Evolutionary conservation across 2,797 vertebrate species (phyloP).

Genomic region (Columba guinea): DNA sequence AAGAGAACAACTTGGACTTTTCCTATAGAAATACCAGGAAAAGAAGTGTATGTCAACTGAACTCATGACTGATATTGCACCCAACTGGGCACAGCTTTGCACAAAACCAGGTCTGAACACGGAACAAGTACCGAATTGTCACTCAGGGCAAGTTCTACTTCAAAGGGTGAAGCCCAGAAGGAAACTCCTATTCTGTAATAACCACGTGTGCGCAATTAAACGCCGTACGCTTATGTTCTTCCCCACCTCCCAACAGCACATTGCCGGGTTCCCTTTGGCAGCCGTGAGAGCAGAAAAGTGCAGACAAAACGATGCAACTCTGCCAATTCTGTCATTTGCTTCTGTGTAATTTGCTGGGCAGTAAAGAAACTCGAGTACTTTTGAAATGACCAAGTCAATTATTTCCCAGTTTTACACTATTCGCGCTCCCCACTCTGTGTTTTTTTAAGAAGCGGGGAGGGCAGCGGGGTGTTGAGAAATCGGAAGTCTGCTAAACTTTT

Average conservation of each 20-base stretch:
- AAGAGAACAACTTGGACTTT: not conserved
- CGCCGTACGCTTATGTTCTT: not conserved
- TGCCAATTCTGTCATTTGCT: not conserved
- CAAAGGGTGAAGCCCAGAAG: constrained; percentile 16
- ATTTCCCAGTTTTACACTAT: not conserved
- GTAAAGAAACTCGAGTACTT: not conserved
- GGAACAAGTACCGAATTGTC: constrained; percentile 5
- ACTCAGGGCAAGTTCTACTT: not conserved
- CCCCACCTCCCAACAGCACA: not conserved
- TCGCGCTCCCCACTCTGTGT: not conserved
- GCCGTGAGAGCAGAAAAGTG: not conserved
- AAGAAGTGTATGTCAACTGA: not conserved
- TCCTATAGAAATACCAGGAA: not conserved
- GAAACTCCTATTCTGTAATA: not conserved
- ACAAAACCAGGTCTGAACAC: constrained; percentile 39
- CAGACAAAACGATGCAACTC: not conserved
- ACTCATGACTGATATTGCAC: not conserved
- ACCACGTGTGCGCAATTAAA: not conserved
- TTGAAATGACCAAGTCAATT: not conserved
- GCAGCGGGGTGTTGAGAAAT: not conserved
- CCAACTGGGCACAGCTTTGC: not conserved
- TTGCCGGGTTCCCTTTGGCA: not conserved
- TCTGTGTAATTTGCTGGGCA: not conserved
- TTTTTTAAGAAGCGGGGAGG: not conserved
- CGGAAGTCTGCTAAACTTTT: not conserved